Evolutionary conservation across 2,888 invertebrate species (phyloP), one percentile per base, ranked within the genome.

Genomic region (Heliconius charithonia): DNA sequence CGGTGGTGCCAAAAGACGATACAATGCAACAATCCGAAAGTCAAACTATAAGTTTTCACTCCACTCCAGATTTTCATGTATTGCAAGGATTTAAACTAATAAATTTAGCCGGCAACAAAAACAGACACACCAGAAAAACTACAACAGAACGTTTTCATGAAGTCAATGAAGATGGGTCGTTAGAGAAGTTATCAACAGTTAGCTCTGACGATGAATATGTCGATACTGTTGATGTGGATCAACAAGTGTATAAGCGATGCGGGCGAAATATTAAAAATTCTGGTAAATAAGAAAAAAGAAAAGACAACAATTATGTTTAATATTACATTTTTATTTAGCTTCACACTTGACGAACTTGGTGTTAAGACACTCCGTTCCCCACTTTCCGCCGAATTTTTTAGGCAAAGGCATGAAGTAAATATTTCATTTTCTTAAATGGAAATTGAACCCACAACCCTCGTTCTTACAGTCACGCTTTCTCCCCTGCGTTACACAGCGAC

Each of bases 31-130:
- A 88, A 69, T 84, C 87, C 10, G 90, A 90, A 83, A 91, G 89
- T 76, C 89, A 90, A 79, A 90, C 90, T 3, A 87, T 94, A 32
- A 91, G 85, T 80, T 93, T 90, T 75, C 90, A 91, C 71, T 89
- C 94, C 0, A 90, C 90, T 67, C 94, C 94, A 65, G 89, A 94
- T 83, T 95, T 94, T 76, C 90, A 92, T 83, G 91, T 93, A 6
- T 82, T 94, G 63, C 89, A 92, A 86, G 91, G 92, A 37, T 94
- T 93, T 82, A 94, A 94, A 86, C 88, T 94, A 2, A 85, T 92
- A 32, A 93, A 94, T 84, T 87, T 94, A 79, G 85, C 87, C 56
- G 86, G 85, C 73, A 88, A 87, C 79, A 91, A 87, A 85, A 91
- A 84, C 81, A 89, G 87, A 81, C 80, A 83, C 74, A 83, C 85